Evolutionary conservation across 2,797 vertebrate species (phyloP), one percentile per base, ranked within the genome.

Genomic region (Cynodonichthys magdalenae): DNA sequence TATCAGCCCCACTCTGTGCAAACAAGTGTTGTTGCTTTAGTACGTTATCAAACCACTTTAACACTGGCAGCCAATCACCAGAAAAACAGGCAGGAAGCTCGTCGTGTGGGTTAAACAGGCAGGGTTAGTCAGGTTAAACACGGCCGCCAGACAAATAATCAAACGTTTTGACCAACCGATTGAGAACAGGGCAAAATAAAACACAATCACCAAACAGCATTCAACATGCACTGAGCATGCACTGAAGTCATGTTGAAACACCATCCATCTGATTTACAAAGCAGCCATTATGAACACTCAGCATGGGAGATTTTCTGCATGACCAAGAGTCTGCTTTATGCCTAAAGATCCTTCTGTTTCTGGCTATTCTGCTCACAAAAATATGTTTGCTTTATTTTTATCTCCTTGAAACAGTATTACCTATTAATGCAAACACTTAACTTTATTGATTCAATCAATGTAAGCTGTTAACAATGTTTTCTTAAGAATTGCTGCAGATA

Each of bases 221-320:
- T 79, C 64, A 56, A 59, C 96, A 94, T 95, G 95, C 96, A 73
- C 73, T 88, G 44, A 67, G 88, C 95, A 96, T 95, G 95, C 96
- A 93, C 53, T 20, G 47, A 90, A 91, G 88, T 85, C 81, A 69
- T n/a, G 27, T 28, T 51, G 53, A 67, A 51, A 71, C 62, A 44
- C 46, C 29, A n/a, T 45, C 3, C 15, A 59, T 36, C 71, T 42
- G 0, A 17, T 62, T 81, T 75, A 88, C 75, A 87, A 51, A 78
- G 84, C 77, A 75, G 84, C 82, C 61, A 75, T 58, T 82, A 63
- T 74, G 55, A 82, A 66, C 55, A 20, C 45, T 59, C 6, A 0
- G 70, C 54, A 36, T 63, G 31, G 63, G 44, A 78, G 69, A 61
- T 20, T 36, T 53, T 17, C 6, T n/a, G 18, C 5, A 60, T 12